Evolutionary conservation across 2,888 invertebrate species (phyloP).

Genomic region (Troides oblongomaculatus): DNA sequence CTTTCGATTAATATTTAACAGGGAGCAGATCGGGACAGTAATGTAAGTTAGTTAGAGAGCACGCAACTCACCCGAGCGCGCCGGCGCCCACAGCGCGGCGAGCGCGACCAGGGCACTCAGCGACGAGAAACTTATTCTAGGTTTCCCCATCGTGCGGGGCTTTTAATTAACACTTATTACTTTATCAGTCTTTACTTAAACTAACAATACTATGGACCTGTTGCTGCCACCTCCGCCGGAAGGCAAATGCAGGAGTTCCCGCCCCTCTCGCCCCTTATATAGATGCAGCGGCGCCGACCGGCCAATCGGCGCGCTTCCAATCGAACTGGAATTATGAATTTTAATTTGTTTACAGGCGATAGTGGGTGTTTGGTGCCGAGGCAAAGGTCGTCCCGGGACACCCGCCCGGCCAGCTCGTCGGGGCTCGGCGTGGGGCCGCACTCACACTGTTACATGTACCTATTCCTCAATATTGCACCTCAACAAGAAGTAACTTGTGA

Average conservation of each 20-base stretch:
- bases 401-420: neutral
- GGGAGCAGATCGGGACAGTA: neutral
- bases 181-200: conserved; percentile 63
- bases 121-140: conserved; percentile 58
- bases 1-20: neutral
- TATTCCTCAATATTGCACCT: no score
- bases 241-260: conserved; percentile 60
- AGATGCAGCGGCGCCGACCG: conserved; percentile 41
- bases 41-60: neutral
- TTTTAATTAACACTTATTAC: conserved; percentile 39
- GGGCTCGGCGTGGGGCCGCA: no score
- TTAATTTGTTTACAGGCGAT: conserved; percentile 29
- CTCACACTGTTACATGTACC: no score
- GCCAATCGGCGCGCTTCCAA: conserved; percentile 33
- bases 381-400: conserved; percentile 23
- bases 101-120: conserved; percentile 65
- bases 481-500: no score
- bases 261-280: conserved; percentile 50
- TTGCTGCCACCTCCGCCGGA: conserved; percentile 52
- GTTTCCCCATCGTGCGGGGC: conserved; percentile 69
- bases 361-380: conserved; percentile 26
- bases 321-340: conserved; percentile 36
- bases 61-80: conserved; percentile 58
- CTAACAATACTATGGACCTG: conserved; percentile 59
- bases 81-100: conserved; percentile 72